Evolutionary conservation across 2,113 vertebrate genomes (phyloP), one percentile per base, ranked within the genome.

Genomic region (Eonycteris spelaea): DNA sequence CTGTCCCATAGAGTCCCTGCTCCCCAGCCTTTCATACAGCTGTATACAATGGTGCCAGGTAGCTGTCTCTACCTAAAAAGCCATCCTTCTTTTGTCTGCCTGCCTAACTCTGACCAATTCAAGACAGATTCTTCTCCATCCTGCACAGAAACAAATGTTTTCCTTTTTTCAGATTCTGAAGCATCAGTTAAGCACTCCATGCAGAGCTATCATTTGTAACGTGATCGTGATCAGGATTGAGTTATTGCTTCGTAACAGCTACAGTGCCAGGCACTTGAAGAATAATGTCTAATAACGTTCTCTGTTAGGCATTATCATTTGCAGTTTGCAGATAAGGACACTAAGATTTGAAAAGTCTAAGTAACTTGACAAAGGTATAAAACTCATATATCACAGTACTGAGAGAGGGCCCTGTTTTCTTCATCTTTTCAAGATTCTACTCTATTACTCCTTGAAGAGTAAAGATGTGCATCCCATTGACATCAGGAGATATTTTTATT

Each of bases 1-100:
- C 12, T 7, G 0, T 19, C 3, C 13, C 12, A 21, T 22, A 1
- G 13, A 2, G 55, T 19, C 8, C 7, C 9, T 5, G 0, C 4
- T 11, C 19, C 22, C 6, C 19, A 7, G 9, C 1, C 5, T 21
- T 53, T 71, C 5, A 35, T 4, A 80, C 21, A 3, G 6, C 3
- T 63, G 22, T 14, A 5, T 45, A 10, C 2, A 57, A 26, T 7
- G 5, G 21, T 12, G 6, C 2, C 5, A 40, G 30, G 38, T 9
- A 2, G 12, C 19, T 28, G 3, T 53, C 7, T n/a, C 19, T 68
- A 5, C 21, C 40, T 51, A 43, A 65, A 59, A 71, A 10, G 2
- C 2, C 7, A 18, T 33, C 15, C 33, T 86, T 61, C 53, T 24
- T 55, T 75, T 74, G 4, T 59, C 35, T 61, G 4, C 45, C 40